Evolutionary conservation across 2,888 invertebrate genomes (phyloP).

Genomic region (Sinelater perroti): DNA sequence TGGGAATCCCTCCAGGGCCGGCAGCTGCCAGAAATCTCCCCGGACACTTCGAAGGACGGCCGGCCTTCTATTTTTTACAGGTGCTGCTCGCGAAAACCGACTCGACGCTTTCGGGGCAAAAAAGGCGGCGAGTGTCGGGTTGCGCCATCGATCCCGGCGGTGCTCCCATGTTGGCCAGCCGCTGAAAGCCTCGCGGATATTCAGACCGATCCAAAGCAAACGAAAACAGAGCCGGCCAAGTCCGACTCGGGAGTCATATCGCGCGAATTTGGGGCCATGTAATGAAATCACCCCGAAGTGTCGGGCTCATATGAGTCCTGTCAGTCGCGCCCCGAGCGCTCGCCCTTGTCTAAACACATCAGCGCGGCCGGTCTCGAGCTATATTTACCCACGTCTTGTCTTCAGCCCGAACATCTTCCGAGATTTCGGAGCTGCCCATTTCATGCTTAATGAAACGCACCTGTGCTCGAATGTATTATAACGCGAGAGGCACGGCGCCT

Average conservation of each 20-base stretch:
- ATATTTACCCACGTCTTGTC: constrained; percentile 46
- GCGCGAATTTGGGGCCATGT: constrained; percentile 34
- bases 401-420: constrained; percentile 35
- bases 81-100: background rate
- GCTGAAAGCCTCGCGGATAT: too few relatives aligned
- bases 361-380: constrained; percentile 38
- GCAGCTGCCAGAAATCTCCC: constrained; percentile 4
- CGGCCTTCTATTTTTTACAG: background rate
- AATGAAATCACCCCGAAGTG: constrained; percentile 36
- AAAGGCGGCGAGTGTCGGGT: too few relatives aligned
- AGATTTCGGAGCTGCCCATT: constrained; percentile 44
- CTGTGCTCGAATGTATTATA: constrained; percentile 42
- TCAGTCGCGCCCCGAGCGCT: constrained; percentile 38
- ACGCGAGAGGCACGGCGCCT: constrained; percentile 19
- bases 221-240: constrained; percentile 20
- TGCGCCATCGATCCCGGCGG: too few relatives aligned
- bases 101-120: too few relatives aligned
- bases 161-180: too few relatives aligned
- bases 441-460: constrained; percentile 51
- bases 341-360: constrained; percentile 42
- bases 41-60: background rate
- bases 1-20: background rate
- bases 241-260: constrained; percentile 19
- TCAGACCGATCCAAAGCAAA: constrained; percentile 28
- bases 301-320: constrained; percentile 36